Conservation (phyloP, 2,888 invertebrate genomes). For the Orthonevra nobilis region DNA sequence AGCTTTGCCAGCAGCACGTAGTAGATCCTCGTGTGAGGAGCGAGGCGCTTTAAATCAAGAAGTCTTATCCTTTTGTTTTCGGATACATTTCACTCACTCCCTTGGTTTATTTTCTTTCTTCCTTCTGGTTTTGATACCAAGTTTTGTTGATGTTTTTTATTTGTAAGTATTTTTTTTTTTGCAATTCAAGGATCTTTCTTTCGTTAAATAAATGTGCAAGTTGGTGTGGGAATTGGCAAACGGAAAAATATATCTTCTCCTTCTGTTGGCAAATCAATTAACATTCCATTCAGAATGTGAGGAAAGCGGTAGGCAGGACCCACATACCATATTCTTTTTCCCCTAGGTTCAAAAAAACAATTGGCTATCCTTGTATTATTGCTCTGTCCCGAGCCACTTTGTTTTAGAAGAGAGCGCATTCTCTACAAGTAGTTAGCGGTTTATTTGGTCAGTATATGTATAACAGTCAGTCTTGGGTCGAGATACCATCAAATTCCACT, state of each 20-base stretch:
- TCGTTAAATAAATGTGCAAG: constrained; percentile 10
- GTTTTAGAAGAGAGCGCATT: too few relatives aligned
- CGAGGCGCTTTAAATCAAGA: constrained; percentile 60
- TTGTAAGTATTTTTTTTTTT: too few relatives aligned
- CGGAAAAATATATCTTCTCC: constrained; percentile 31
- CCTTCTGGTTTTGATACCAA: neutral
- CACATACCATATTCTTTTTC: too few relatives aligned
- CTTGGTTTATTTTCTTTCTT: constrained; percentile 3
- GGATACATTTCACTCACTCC: constrained; percentile 40
- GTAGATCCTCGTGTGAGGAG: constrained; percentile 33
- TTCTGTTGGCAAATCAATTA: constrained; percentile 58
- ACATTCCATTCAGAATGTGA: constrained; percentile 45
- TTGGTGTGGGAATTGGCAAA: constrained; percentile 25
- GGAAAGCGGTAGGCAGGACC: too few relatives aligned
- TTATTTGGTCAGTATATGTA: constrained; percentile 23
- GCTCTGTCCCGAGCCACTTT: constrained; percentile 16
- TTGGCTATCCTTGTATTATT: constrained; percentile 12
- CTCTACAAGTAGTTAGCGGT: constrained; percentile 37
- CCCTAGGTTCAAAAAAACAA: constrained; percentile 13
- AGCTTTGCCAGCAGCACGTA: constrained; percentile 49
- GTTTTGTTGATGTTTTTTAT: constrained; percentile 58
- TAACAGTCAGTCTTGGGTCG: constrained; percentile 33
- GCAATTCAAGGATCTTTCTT: constrained; percentile 31
- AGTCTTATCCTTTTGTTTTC: constrained; percentile 67
- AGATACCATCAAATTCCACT: constrained; percentile 55